Conservation (phyloP, 1,140 invertebrate genomes). For the Anoplophora glabripennis region DNA sequence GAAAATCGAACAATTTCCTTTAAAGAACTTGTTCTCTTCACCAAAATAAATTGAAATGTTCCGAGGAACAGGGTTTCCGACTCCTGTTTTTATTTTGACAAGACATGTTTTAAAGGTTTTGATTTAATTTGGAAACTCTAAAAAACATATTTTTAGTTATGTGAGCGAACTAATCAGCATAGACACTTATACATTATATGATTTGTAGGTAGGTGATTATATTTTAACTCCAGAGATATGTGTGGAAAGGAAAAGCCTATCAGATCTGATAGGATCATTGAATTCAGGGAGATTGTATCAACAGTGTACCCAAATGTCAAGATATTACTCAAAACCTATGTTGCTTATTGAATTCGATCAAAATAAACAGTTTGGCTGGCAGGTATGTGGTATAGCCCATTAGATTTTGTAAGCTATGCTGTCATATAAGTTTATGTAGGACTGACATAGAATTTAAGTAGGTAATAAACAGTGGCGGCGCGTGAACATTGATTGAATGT, state of each 20-base stretch:
- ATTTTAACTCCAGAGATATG: constrained; percentile 95
- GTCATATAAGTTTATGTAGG: background rate
- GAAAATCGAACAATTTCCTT: too few species aligned
- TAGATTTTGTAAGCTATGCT: too few species aligned
- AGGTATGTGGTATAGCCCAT: constrained; percentile 62
- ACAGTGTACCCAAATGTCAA: constrained; percentile 87
- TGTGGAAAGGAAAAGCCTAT: constrained; percentile 95
- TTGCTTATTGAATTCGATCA: constrained; percentile 97
- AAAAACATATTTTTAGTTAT: background rate
- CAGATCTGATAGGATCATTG: constrained; percentile 94
- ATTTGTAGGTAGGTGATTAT: constrained; percentile 87
- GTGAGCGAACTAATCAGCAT: background rate
- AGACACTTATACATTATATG: background rate
- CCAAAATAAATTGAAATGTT: too few species aligned
- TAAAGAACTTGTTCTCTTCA: too few species aligned
- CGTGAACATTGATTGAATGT: too few species aligned
- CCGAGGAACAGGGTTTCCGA: too few species aligned
- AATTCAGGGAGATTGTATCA: constrained; percentile 93
- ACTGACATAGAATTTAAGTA: too few species aligned
- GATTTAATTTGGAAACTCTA: too few species aligned
- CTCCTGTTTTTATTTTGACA: too few species aligned
- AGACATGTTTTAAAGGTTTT: too few species aligned
- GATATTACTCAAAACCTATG: constrained; percentile 84
- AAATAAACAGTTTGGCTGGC: constrained; percentile 85
- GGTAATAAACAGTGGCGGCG: too few species aligned